These are phyloP conservation scores for Drosophila yakuba DNA, from an alignment of 1,140 invertebrate species.

Conservation along the genomic window DNA sequence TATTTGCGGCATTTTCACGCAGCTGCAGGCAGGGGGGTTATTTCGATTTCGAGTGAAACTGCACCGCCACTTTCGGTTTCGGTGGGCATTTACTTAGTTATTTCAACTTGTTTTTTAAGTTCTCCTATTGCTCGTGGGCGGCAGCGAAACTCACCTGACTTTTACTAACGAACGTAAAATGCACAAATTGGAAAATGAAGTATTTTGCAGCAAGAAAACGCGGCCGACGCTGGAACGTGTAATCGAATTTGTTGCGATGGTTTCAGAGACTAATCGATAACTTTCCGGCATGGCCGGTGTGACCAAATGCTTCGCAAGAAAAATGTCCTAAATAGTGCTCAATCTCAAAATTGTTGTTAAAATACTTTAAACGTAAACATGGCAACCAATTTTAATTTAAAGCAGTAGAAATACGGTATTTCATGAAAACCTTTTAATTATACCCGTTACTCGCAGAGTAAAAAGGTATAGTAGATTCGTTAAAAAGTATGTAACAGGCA, in stretches of 20 bases:
- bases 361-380: too few relatives aligned
- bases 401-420: too few relatives aligned
- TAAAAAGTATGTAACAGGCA: too few relatives aligned
- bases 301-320: neutral
- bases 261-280: slow-evolving; percentile 5
- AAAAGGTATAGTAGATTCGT: too few relatives aligned
- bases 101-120: neutral
- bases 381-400: too few relatives aligned
- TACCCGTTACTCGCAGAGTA: too few relatives aligned
- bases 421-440: neutral
- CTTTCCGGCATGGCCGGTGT: neutral
- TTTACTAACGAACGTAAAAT: slow-evolving; percentile 28
- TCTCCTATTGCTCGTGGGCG: neutral
- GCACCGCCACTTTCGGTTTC: slow-evolving; percentile 4
- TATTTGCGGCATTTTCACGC: slow-evolving; percentile 68
- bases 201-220: slow-evolving; percentile 57
- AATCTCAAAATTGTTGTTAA: neutral
- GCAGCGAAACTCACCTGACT: slow-evolving; percentile 46
- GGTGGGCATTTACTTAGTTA: neutral
- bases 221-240: slow-evolving; percentile 57
- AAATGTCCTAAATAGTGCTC: neutral
- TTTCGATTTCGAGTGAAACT: slow-evolving; percentile 31
- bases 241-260: slow-evolving; percentile 9
- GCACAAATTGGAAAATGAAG: slow-evolving; percentile 44
- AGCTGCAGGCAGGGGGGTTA: slow-evolving; percentile 54